Conservation (phyloP, 92 coral and sea anemone species). For the Bergia sp. region DNA sequence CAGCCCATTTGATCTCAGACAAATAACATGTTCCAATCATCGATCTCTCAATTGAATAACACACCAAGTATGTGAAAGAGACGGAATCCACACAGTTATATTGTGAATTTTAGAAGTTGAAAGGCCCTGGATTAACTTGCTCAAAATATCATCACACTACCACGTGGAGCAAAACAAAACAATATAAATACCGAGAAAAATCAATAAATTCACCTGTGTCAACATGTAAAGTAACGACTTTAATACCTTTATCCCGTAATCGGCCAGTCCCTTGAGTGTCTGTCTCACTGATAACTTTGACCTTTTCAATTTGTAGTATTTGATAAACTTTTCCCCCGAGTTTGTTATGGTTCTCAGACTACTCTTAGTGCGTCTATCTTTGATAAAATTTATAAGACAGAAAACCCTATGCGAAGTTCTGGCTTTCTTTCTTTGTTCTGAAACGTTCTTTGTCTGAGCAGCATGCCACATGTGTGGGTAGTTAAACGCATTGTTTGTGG, state of each 20-base stretch:
- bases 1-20: background rate
- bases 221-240: constrained; percentile 15
- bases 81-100: background rate
- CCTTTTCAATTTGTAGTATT: background rate
- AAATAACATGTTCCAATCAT: too few relatives aligned
- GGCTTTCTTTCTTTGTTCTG: constrained; percentile 16
- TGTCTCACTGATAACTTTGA: background rate
- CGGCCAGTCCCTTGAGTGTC: background rate
- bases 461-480: constrained; percentile 29
- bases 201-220: constrained; percentile 44
- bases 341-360: background rate
- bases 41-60: background rate
- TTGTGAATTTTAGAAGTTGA: background rate
- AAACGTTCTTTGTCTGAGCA: constrained; percentile 2
- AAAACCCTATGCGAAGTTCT: background rate
- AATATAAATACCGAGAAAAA: constrained; percentile 12
- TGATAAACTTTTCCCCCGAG: background rate
- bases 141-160: background rate
- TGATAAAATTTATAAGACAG: background rate
- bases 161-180: constrained; percentile 47
- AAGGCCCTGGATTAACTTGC: constrained; percentile 21
- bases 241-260: constrained; percentile 32
- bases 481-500: background rate
- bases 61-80: background rate
- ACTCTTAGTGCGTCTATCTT: background rate